Evolutionary conservation across 2,797 vertebrate genomes (phyloP), one percentile per base, ranked within the genome.

Genomic region (Muscicapa striata): DNA sequence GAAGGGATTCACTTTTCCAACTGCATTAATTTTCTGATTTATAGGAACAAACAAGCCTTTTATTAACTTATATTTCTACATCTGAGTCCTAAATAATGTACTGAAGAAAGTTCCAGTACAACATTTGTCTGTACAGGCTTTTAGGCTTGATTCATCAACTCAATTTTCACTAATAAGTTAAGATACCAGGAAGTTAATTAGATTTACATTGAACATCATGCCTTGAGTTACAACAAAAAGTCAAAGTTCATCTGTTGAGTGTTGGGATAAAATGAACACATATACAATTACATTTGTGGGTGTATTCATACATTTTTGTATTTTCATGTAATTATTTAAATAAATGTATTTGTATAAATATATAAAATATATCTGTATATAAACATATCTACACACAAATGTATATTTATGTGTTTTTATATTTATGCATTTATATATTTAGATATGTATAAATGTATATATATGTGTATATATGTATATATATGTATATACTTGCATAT

Each of bases 121-220:
- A 30, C 19, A 51, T 90, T 91, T 67, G 41, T 32, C 45, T 67
- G 3, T 36, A 34, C 4, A 93, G 67, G 63, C 70, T 95, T 96
- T 92, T 77, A 95, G 76, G 15, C 38, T 92, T 74, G 70, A 81
- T 91, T 49, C 49, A 77, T 74, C 73, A 82, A 64, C 23, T 32
- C 67, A 59, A 84, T 93, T 76, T 92, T 59, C 78, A 52, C 24
- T 92, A 90, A 96, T 86, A 75, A 66, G 17, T 90, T 84, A 84
- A 86, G 48, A 43, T 70, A 72, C 30, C 36, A 21, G 66, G 21
- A 81, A 66, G 55, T 54, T 76, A 92, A 91, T 95, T 92, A 76
- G 30, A 45, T 94, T 93, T 88, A 51, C 27, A 63, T 34, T 64
- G 55, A 70, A 84, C 45, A 9, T 68, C 74, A 38, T 34, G 38